phyloP scores from a whole-genome alignment of 2,113 vertebrate genomes.

The Dicentrarchus labrax region DNA sequence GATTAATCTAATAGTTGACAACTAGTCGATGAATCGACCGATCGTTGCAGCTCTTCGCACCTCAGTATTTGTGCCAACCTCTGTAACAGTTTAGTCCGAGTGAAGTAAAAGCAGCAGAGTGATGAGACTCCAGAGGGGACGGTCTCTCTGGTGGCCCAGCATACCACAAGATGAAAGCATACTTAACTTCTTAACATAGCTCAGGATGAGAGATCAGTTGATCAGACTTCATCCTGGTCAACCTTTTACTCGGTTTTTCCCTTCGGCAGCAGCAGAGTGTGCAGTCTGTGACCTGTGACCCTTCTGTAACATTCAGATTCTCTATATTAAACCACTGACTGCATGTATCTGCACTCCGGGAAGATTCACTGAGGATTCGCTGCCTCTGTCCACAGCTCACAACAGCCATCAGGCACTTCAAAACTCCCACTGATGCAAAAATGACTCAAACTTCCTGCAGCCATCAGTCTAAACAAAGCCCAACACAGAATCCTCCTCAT shows the following conservation, averaged over 20 bases:
- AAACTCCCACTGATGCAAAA: constrained; percentile 27
- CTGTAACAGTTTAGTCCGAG: not conserved
- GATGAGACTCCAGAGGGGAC: constrained; percentile 29
- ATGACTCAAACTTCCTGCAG: constrained; percentile 16
- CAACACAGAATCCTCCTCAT: accelerated
- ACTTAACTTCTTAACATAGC: constrained; percentile 38
- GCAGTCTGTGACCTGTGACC: not conserved
- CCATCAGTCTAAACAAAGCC: not conserved
- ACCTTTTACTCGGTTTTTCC: not conserved
- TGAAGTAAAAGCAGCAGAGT: not conserved
- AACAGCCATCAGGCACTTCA: not conserved
- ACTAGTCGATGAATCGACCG: too few relatives aligned
- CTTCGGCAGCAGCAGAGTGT: not conserved
- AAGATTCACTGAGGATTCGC: not conserved
- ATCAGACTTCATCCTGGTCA: constrained; percentile 9
- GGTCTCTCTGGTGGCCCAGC: constrained; percentile 17
- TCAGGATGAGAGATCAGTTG: constrained; percentile 38
- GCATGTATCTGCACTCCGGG: not conserved
- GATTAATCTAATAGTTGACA: too few relatives aligned
- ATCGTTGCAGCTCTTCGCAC: too few relatives aligned
- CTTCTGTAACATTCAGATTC: too few relatives aligned
- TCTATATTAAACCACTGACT: too few relatives aligned
- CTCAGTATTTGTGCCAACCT: not conserved
- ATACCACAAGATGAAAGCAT: constrained; percentile 45
- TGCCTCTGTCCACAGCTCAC: constrained; percentile 6